phyloP scores from a whole-genome alignment of 2,113 vertebrate genomes.

The Prietella phreatophila region DNA sequence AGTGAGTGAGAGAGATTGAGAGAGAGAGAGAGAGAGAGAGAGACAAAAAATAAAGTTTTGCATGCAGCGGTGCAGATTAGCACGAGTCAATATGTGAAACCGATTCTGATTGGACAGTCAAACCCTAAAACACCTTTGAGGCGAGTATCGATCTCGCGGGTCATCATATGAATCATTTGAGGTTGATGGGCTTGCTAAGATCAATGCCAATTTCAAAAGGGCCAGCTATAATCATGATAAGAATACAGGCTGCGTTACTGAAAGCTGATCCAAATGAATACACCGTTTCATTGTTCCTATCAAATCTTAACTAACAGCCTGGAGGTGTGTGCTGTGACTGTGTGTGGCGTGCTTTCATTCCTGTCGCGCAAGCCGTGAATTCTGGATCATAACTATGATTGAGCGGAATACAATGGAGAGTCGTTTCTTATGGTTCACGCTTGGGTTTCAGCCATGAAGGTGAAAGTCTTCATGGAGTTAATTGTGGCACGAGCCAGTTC shows the following conservation, averaged over 20 bases:
- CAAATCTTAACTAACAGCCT: conserved; percentile 1
- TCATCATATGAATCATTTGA: conserved; percentile 36
- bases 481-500: background rate
- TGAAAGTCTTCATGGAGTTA: background rate
- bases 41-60: background rate
- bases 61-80: conserved; percentile 18
- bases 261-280: conserved; percentile 22
- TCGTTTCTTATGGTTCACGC: background rate
- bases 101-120: conserved; percentile 33
- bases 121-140: conserved; percentile 37
- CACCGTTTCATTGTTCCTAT: conserved; percentile 12
- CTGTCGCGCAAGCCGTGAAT: background rate
- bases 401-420: background rate
- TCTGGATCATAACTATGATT: background rate
- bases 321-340: background rate
- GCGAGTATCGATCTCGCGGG: conserved; percentile 42
- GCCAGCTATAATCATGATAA: conserved; percentile 18
- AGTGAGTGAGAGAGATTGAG: background rate
- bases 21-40: background rate
- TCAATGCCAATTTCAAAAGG: conserved; percentile 42
- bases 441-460: background rate
- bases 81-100: conserved; percentile 6
- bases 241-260: conserved; percentile 21
- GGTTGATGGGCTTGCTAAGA: conserved; percentile 37
- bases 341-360: background rate